Base-by-base conservation (phyloP, 2,797 vertebrate species). In the Microchirus variegatus region DNA sequence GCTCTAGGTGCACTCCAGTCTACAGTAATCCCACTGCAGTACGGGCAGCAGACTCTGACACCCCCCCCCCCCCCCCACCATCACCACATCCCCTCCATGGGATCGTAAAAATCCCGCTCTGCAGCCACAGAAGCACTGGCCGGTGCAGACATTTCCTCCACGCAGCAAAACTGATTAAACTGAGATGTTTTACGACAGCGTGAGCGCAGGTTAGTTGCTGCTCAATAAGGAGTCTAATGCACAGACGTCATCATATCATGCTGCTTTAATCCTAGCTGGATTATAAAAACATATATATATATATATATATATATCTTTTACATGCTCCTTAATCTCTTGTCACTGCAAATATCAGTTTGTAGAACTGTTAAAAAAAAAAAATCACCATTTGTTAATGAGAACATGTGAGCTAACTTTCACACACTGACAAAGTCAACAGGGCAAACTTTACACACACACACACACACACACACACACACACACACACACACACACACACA, bases 11-110 rank as follows among this genome's bases (percentile, higher is more conserved):
- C 81, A 76, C 81, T 75, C 72, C 81, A 84, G 81, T 87, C 86
- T 72, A 78, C 59, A 80, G 74, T 83, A 84, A 88, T 89, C 80
- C 77, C 83, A 73, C 85, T 86, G 87, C 84, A n/a, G 86, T 84
- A 67, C 73, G 73, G 67, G 87, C 83, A 77, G 76, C 40, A 65
- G 78, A 67, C 75, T 77, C 65, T 76, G 75, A 68, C 40, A 67
- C 7, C 52, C 71, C 72, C 77, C 51, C 61, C 51, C 56, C 56
- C 53, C 3, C 10, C 16, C 1, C 17, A 5, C 4, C 50, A 50
- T 35, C 63, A 1, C 18, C 38, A 51, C 59, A 48, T 49, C 53
- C 43, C 5, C 10, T 61, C 43, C n/a, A n/a, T 42, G 2, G 43
- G 67, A 54, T 70, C 5, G 13, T 80, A 80, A 84, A 84, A 70